phyloP scores from a whole-genome alignment of 2,888 invertebrate genomes.

The Drosophila testacea region DNA sequence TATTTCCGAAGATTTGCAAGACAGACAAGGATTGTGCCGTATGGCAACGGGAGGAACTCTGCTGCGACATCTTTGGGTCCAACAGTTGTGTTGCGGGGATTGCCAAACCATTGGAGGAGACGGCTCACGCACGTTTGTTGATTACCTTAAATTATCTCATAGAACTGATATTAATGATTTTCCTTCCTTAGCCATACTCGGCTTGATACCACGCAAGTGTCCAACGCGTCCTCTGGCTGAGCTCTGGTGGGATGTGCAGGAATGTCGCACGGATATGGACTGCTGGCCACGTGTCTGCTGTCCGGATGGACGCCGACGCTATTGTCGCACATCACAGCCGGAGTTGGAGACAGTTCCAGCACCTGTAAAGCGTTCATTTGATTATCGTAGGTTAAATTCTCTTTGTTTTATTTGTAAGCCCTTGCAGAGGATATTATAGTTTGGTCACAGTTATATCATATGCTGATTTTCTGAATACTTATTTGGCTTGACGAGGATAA shows the following conservation, averaged over 20 bases:
- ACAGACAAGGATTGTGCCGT: constrained; percentile 82
- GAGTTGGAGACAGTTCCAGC: constrained; percentile 87
- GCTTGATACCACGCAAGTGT: constrained; percentile 90
- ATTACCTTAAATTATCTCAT: neutral
- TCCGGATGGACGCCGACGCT: constrained; percentile 89
- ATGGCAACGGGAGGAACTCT: constrained; percentile 83
- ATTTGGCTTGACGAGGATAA: too few relatives aligned
- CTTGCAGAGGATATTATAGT: neutral
- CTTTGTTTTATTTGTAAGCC: neutral
- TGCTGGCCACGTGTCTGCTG: constrained; percentile 92
- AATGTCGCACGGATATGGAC: constrained; percentile 89
- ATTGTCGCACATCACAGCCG: constrained; percentile 90
- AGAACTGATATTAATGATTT: neutral
- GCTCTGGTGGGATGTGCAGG: constrained; percentile 89
- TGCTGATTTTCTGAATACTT: neutral
- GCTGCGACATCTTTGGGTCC: constrained; percentile 85
- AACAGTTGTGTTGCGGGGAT: constrained; percentile 88
- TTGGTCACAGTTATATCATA: too few relatives aligned
- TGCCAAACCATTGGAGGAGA: constrained; percentile 86
- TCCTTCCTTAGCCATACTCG: constrained; percentile 87
- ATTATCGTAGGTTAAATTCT: constrained; percentile 87
- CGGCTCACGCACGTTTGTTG: constrained; percentile 80
- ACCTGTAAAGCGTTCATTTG: constrained; percentile 88
- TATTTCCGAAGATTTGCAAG: constrained; percentile 84
- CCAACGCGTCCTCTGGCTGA: constrained; percentile 89